A percentile compares a stretch with the other conserved stretches of the same genome.
phyloP scores from a whole-genome alignment of 1,140 invertebrate genomes.

The Lasioglossum baleicum region DNA sequence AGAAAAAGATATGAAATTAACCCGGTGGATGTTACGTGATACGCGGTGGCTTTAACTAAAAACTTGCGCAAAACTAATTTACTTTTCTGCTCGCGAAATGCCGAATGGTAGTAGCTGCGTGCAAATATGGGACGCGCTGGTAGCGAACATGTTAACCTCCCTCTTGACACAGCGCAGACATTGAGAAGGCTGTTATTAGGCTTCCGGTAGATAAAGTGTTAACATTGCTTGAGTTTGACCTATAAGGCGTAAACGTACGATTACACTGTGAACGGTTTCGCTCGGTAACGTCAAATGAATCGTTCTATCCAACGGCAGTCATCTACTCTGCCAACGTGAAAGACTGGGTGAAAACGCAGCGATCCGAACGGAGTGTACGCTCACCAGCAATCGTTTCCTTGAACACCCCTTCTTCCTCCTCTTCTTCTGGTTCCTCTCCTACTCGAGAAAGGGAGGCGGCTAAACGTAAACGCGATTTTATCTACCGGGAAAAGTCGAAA shows the following conservation, averaged over 20 bases:
- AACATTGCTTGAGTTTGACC: neutral
- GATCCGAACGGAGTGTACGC: neutral
- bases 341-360: constrained; percentile 25
- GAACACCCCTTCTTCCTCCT: neutral
- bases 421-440: neutral
- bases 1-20: too few species aligned
- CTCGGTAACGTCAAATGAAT: neutral
- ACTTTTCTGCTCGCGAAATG: too few species aligned
- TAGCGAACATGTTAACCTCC: too few species aligned
- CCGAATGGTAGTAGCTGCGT: too few species aligned
- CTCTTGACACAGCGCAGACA: too few species aligned
- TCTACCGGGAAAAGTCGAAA: constrained; percentile 40
- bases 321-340: neutral
- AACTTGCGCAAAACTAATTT: too few species aligned
- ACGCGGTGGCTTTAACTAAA: too few species aligned
- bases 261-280: constrained; percentile 1
- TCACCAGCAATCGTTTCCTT: constrained; percentile 12
- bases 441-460: neutral
- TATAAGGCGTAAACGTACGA: neutral
- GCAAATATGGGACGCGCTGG: too few species aligned
- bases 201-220: too few species aligned
- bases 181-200: too few species aligned
- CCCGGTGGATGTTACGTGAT: too few species aligned
- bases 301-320: neutral
- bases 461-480: constrained; percentile 61